Evolutionary conservation across 2,888 invertebrate species (phyloP), one percentile per base, ranked within the genome.

Genomic region (Acrocera orbiculus): DNA sequence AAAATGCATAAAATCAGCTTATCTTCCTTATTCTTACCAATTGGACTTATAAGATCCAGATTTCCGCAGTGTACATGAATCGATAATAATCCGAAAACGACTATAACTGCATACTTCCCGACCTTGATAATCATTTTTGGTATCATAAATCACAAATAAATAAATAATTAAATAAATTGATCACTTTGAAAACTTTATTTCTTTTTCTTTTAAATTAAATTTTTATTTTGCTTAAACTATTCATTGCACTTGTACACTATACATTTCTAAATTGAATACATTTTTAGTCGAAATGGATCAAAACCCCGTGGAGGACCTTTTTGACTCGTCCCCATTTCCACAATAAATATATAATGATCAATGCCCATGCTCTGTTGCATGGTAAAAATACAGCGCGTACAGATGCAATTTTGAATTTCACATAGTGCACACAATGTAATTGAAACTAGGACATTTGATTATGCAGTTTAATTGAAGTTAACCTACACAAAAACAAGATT

Each of bases 41-140:
- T 44, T 24, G 42, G 44, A 27, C 35, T 44, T 17, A 44, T 36
- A 17, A 44, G 39, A 32, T 42, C 42, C 31, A 43, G 36, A 17
- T 40, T 41, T 27, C 39, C 31, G 29, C 41, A 39, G 31, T 39
- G 33, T 35, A 37, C 35, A 16, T 30, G 31, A 29, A 24, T 27
- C 15, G 41, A 34, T 9, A 40, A 19, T 14, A 34, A 22, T 34
- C 32, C 41, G 24, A 39, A 32, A 14, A 11, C 14, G 33, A 26
- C 7, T n/a, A 32, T 17, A 13, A 32, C 5, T 5, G 16, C 31
- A 8, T 23, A 25, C n/a, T 25, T 4, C 7, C 11, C 11, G 13
- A 9, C 8, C 16, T 16, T n/a, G 10, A 6, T 13, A 16, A 13
- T 17, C 32, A 26, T 25, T 5, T 25, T 16, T 4, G 16, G 13